Evolutionary conservation across 2,113 vertebrate genomes (phyloP).

Genomic region (Caretta caretta): DNA sequence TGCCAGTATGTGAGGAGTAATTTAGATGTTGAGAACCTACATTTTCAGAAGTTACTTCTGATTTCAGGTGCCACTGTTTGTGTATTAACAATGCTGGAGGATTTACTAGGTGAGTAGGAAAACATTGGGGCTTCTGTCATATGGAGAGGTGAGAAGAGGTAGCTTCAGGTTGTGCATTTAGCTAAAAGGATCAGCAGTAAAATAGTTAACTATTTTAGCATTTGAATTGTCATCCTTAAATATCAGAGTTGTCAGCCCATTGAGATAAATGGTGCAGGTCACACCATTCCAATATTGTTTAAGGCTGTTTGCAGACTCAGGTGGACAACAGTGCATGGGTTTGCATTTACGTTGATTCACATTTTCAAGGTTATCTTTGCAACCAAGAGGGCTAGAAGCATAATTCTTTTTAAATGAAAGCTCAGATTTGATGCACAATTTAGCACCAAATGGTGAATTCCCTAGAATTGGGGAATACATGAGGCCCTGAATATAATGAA

Average conservation of each 20-base stretch:
- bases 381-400: neutral
- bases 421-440: neutral
- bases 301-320: neutral
- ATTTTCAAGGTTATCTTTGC: neutral
- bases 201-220: neutral
- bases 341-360: neutral
- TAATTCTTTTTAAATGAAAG: neutral
- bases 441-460: neutral
- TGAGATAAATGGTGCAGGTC: neutral
- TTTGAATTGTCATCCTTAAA: neutral
- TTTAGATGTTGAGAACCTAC: constrained; percentile 3
- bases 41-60: neutral
- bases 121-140: neutral
- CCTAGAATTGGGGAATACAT: neutral
- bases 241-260: neutral
- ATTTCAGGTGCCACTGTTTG: neutral
- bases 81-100: neutral
- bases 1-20: neutral
- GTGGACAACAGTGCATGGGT: neutral
- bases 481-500: neutral
- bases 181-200: neutral
- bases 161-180: neutral
- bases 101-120: neutral
- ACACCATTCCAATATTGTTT: neutral
- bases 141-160: neutral